Conservation (phyloP, 2,113 vertebrate genomes). For the Indri indri region DNA sequence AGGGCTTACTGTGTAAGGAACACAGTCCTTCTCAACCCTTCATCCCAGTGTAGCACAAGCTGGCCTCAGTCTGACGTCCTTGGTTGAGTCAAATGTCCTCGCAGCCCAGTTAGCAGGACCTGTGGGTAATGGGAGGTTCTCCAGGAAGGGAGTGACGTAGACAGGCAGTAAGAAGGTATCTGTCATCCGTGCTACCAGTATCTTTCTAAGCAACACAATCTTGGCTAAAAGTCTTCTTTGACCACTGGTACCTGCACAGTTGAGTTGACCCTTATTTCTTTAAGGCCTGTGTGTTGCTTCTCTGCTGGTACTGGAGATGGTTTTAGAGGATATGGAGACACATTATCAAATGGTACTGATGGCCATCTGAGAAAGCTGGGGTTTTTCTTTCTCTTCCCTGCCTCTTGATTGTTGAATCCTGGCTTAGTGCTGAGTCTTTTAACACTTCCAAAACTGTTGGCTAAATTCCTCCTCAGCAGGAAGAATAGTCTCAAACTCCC, state of each 20-base stretch:
- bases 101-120: neutral
- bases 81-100: neutral
- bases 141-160: neutral
- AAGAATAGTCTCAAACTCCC: neutral
- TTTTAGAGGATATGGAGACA: neutral
- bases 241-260: neutral
- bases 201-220: neutral
- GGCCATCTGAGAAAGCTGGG: neutral
- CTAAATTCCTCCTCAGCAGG: neutral
- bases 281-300: neutral
- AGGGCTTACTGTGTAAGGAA: neutral
- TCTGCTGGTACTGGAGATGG: neutral
- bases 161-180: neutral
- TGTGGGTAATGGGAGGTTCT: neutral
- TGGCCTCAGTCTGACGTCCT: neutral
- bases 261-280: neutral
- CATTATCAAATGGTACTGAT: neutral
- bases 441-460: neutral
- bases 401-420: neutral
- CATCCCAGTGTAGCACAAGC: neutral
- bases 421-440: neutral
- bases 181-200: neutral
- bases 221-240: neutral
- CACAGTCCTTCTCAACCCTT: neutral
- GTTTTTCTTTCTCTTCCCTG: neutral